These are phyloP conservation scores for Diabrotica virgifera DNA, from an alignment of 1,140 invertebrate genomes.

Conservation along the genomic window DNA sequence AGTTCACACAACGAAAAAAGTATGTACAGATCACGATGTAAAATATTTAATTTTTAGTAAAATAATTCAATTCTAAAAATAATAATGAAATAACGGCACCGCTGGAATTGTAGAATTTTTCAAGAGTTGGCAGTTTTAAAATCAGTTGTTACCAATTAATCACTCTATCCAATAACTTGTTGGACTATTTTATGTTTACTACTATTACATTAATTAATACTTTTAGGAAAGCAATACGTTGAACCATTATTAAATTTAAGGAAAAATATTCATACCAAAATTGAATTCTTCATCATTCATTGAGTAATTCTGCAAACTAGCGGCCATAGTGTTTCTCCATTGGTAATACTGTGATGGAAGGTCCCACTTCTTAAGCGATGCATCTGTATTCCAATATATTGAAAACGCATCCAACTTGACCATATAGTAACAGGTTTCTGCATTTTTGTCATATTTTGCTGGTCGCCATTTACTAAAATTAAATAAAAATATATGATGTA, in stretches of 20 bases:
- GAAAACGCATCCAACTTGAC: conserved; percentile 74
- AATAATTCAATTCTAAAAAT: too few relatives aligned
- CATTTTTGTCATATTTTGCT: conserved; percentile 59
- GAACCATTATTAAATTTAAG: background rate
- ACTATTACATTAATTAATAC: background rate
- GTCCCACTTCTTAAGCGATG: conserved; percentile 55
- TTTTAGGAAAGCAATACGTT: background rate
- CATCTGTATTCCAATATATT: conserved; percentile 71
- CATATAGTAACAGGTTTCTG: conserved; percentile 72
- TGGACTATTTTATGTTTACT: background rate
- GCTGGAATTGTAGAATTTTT: too few relatives aligned
- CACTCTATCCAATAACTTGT: too few relatives aligned
- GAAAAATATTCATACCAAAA: conserved; percentile 34
- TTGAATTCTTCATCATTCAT: conserved; percentile 57
- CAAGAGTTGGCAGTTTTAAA: too few relatives aligned
- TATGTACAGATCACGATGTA: too few relatives aligned
- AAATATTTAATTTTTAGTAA: too few relatives aligned
- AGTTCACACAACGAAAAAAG: too few relatives aligned
- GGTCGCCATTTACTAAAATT: conserved; percentile 75
- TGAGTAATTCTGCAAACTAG: conserved; percentile 71
- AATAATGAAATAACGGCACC: too few relatives aligned
- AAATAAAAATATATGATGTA: background rate
- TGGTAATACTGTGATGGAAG: conserved; percentile 58
- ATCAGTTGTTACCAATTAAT: too few relatives aligned
- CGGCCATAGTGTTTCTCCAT: conserved; percentile 69